Conservation (phyloP, 2,797 vertebrate genomes). For the Artibeus lituratus region DNA sequence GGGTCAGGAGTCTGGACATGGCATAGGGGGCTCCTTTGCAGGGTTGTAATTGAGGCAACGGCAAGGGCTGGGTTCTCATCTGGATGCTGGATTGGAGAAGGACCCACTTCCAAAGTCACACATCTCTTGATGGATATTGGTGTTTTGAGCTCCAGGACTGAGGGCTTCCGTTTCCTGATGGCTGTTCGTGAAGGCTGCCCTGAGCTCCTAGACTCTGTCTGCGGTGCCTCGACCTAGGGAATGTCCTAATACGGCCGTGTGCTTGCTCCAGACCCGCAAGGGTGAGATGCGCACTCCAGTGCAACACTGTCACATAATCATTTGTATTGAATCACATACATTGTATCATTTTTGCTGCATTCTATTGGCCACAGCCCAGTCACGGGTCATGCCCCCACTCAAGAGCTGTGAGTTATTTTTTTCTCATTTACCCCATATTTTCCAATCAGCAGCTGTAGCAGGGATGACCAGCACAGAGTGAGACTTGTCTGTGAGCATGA, state of each 20-base stretch:
- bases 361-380: background rate
- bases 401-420: background rate
- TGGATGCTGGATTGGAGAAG: background rate
- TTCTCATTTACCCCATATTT: background rate
- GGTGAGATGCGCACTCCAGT: background rate
- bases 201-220: background rate
- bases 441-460: background rate
- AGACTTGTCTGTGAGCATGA: background rate
- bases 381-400: background rate
- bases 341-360: background rate
- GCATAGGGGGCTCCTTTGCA: background rate
- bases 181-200: background rate
- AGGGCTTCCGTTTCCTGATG: background rate
- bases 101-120: background rate
- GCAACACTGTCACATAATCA: background rate
- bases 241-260: background rate
- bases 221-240: too few species aligned
- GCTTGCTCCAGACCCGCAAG: background rate
- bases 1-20: background rate
- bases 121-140: background rate
- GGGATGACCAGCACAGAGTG: too few species aligned
- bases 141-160: background rate
- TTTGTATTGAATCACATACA: accelerated
- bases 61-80: background rate
- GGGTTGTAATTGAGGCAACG: background rate